Evolutionary conservation across 1,140 invertebrate genomes (phyloP), one percentile per base, ranked within the genome.

Genomic region (Arion vulgaris): DNA sequence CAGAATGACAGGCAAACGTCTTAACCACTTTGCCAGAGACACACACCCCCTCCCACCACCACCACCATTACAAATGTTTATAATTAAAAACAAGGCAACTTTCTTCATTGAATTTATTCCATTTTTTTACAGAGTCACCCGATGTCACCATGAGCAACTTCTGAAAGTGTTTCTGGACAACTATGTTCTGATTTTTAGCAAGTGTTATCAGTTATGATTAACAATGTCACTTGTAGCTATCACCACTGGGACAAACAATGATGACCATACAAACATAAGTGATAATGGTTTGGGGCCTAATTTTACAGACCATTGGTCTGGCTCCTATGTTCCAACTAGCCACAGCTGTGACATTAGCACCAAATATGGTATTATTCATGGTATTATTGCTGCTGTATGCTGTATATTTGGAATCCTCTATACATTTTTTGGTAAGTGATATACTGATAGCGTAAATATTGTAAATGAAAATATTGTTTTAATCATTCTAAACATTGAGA

Each of bases 331-430:
- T 23, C 36, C 66, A 45, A 51, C 0, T 32, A 4, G 45, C 23
- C 9, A 57, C 32, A 39, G 49, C 34, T 51, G 78, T 85, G 57
- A 92, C 68, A 91, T 94, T 62, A 92, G 93, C 86, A 93, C 92
- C 71, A 89, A 94, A 84, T 95, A 94, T 89, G 92, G 94, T 86
- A 88, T 94, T 34, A 92, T 92, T 13, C 92, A 93, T 9, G 93
- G 94, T 36, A 92, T 94, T 82, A 92, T 95, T 77, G 94, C 93
- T 87, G 92, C 92, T 62, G 92, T 94, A 88, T 94, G 94, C 90
- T 93, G 95, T 81, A 89, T 95, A 73, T 94, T 95, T 90, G 94
- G 94, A 32, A 92, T 95, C 71, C 91, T 95, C 53, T 95, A 95
- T 88, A 94, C 94, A 86, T 93, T 95, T 87, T 94, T 94, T 89